Evolutionary conservation across 2,888 invertebrate species (phyloP), one percentile per base, ranked within the genome.

Genomic region (Coleophora flavipennella): DNA sequence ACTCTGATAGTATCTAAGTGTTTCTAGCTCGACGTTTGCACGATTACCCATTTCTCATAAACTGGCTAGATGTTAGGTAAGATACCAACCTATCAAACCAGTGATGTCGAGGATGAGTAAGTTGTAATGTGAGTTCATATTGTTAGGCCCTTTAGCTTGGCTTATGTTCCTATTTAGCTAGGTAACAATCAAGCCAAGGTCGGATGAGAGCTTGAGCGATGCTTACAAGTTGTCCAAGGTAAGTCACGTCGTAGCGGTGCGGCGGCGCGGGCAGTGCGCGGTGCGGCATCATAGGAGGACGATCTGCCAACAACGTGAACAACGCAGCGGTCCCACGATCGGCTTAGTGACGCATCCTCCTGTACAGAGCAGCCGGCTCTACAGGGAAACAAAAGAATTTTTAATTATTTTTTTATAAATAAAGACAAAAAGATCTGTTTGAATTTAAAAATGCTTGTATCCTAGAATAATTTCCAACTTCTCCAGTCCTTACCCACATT

Each of bases 321-420:
- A 43, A 38, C 41, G 20, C 20, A 32, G 20, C 45, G 43, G 44
- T 50, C 49, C 46, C 46, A 48, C 47, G 49, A 43, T 46, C 46
- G 29, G 36, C 34, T 32, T 35, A 14, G 37, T 50, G 49, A 50
- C 49, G 46, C 49, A 50, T 50, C 44, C 39, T 33, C 13, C 20
- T 10, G 31, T 43, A 36, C 4, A 46, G 45, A 45, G 26, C 31
- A 46, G 12, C 9, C 13, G 7, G 4, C 8, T 9, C 1, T 11
- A 35, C 35, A 35, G 35, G 26, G 27, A 26, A 11, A 2, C 1
- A 3, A 20, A 6, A 3, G 20, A 20, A 20, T 4, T 20, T 3
- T 20, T 3, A 20, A 20, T n/a, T n/a, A n/a, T n/a, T n/a, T n/a
- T n/a, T n/a, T n/a, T n/a, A n/a, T n/a, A n/a, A n/a, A n/a, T n/a